Evolutionary conservation across 2,113 vertebrate species (phyloP).

Genomic region (Motacilla tschutschensis): DNA sequence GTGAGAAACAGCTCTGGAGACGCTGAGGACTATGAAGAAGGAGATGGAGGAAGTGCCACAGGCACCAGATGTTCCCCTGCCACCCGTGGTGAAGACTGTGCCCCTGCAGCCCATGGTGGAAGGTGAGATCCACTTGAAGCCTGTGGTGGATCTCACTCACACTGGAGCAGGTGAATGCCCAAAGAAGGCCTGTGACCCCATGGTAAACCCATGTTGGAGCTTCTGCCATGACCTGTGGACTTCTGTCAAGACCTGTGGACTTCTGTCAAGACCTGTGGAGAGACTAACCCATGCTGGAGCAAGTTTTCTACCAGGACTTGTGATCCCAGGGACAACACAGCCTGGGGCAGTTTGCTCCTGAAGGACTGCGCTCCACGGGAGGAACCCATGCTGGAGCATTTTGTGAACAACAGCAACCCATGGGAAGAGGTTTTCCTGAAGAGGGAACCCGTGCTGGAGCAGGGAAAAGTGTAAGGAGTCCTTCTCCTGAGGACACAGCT

Average conservation of each 20-base stretch:
- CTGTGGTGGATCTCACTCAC: background rate
- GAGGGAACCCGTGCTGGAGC: background rate
- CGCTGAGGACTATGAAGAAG: background rate
- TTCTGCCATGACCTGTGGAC: background rate
- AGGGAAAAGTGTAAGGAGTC: background rate
- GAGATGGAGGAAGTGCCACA: background rate
- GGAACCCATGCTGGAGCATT: background rate
- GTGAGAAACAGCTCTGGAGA: background rate
- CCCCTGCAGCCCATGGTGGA: background rate
- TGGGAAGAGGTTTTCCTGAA: background rate
- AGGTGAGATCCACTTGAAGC: background rate
- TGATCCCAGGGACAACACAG: background rate
- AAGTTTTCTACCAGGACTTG: background rate
- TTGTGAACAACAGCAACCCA: background rate
- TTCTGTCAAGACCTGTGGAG: background rate
- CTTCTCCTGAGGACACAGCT: background rate
- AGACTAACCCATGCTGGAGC: background rate
- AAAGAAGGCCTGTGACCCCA: background rate
- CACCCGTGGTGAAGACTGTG: rapidly evolving
- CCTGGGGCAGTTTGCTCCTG: background rate
- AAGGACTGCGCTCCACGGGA: background rate
- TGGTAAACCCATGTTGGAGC: background rate
- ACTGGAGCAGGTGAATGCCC: background rate
- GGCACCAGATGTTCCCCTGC: background rate
- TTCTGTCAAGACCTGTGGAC: background rate